Base-by-base conservation (phyloP, 2,797 vertebrate genomes). In the Gambelia wislizenii region DNA sequence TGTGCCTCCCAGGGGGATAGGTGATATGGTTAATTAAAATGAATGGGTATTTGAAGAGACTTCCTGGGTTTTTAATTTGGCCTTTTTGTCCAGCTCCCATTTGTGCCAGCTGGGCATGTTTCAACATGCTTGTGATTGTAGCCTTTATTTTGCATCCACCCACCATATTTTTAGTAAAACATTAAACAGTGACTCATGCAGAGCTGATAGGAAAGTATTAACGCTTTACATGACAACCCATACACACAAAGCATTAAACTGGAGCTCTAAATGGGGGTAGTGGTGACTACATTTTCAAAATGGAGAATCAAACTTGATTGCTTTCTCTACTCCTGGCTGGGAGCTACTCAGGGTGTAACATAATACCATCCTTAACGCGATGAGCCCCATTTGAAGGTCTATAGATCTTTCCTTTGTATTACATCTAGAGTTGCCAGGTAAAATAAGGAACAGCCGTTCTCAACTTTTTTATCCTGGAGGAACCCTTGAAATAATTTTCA, bases 71-170 rank as follows among this genome's bases (percentile, higher is more conserved):
- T 85, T 94, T 78, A 39, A 86, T 76, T 67, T 25, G 44, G 80
- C 86, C 78, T 80, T 82, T 89, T 89, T 30, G 47, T 72, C 49
- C 36, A 61, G 69, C 89, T 44, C 86, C 78, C 42, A 83, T 82
- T 42, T 82, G 91, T 18, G 85, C 77, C 36, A 72, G 22, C 64
- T 49, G 44, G 77, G 83, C 94, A 83, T 18, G 90, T 85, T 83
- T 82, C 20, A 64, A 52, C 93, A 88, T 89, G 91, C 88, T 84
- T 39, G 59, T 49, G 87, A 47, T 61, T 83, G 89, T 92, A 59
- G 88, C 84, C 75, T 82, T 59, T 52, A 77, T 75, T 8, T 78
- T 80, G 59, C 54, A 42, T 72, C 25, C 64, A 74, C 27, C 84
- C 72, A 85, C 39, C 39, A 0, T 74, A 2, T 13, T 25, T 49